These are phyloP conservation scores for Cyprinodon diabolis DNA, from an alignment of 2,797 vertebrate genomes.

Conservation along the genomic window DNA sequence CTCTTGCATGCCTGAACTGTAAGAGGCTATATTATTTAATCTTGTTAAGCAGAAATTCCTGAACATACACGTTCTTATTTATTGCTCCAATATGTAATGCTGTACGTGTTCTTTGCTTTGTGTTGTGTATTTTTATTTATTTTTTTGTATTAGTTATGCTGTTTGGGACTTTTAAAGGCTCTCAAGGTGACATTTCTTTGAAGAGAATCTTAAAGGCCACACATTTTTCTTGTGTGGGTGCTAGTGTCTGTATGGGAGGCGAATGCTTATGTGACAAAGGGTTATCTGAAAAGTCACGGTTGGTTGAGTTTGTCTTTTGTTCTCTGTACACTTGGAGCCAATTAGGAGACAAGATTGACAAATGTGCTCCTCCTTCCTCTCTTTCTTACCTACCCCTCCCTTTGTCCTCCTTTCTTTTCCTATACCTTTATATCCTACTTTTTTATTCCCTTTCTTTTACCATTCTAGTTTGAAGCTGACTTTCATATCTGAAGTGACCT, in stretches of 20 bases:
- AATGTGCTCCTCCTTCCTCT: conserved; percentile 61
- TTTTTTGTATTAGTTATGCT: conserved; percentile 51
- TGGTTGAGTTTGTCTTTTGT: conserved; percentile 74
- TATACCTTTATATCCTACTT: conserved; percentile 40
- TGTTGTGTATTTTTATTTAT: conserved; percentile 4
- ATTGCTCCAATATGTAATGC: neutral
- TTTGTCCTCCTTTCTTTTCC: conserved; percentile 33
- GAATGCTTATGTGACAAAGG: conserved; percentile 40
- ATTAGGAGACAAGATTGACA: conserved; percentile 79
- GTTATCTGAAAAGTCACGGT: conserved; percentile 72
- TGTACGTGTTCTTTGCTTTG: conserved; percentile 5
- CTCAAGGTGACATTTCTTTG: conserved; percentile 77
- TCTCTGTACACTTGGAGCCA: conserved; percentile 69
- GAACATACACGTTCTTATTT: conserved; percentile 23
- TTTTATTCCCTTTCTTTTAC: conserved; percentile 33
- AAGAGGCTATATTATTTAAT: neutral
- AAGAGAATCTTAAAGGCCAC: conserved; percentile 52
- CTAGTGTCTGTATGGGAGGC: conserved; percentile 12
- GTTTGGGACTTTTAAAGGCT: conserved; percentile 57
- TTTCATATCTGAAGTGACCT: conserved; percentile 67
- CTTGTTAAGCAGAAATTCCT: conserved; percentile 13
- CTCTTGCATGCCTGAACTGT: neutral
- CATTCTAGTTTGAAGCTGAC: conserved; percentile 45
- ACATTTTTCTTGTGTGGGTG: conserved; percentile 6
- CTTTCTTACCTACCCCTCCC: conserved; percentile 31